Evolutionary conservation across 1,140 invertebrate species (phyloP).

Genomic region (Ectropis grisescens): DNA sequence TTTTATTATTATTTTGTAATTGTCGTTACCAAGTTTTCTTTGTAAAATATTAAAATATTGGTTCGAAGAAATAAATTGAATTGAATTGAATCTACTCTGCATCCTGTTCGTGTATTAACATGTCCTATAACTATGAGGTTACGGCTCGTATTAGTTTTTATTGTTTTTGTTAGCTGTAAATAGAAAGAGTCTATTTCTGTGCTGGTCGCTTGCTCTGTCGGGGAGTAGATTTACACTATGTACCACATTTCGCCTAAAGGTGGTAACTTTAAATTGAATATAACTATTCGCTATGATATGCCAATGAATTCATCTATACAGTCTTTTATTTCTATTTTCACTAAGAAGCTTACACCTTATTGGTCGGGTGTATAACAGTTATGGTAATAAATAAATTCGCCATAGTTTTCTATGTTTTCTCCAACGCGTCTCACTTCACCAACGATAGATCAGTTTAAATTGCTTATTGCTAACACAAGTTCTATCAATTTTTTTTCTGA

Average conservation of each 20-base stretch:
- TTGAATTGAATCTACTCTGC: background rate
- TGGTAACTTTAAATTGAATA: background rate
- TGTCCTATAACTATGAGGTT: background rate
- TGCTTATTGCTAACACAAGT: conserved; percentile 10
- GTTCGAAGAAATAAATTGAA: too few species aligned
- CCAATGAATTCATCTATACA: background rate
- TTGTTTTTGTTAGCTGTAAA: background rate
- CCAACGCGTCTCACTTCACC: conserved; percentile 15
- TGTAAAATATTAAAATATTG: too few species aligned
- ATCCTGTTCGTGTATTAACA: background rate
- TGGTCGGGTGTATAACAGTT: background rate
- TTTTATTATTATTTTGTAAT: too few species aligned
- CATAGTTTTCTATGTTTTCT: conserved; percentile 3
- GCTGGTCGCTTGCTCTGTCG: background rate
- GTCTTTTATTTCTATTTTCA: background rate
- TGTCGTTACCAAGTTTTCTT: too few species aligned
- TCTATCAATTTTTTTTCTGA: conserved; percentile 9
- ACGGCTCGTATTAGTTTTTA: background rate
- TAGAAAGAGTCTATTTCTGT: conserved; percentile 1
- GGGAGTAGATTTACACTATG: background rate
- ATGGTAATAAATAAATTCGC: background rate
- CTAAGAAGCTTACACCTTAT: background rate
- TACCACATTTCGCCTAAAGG: background rate
- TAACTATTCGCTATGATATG: background rate
- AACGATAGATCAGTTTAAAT: conserved; percentile 13